These are phyloP conservation scores for Petrosia ficiformis DNA, from an alignment of 37 sponge, comb jelly and placozoan species.

Conservation along the genomic window DNA sequence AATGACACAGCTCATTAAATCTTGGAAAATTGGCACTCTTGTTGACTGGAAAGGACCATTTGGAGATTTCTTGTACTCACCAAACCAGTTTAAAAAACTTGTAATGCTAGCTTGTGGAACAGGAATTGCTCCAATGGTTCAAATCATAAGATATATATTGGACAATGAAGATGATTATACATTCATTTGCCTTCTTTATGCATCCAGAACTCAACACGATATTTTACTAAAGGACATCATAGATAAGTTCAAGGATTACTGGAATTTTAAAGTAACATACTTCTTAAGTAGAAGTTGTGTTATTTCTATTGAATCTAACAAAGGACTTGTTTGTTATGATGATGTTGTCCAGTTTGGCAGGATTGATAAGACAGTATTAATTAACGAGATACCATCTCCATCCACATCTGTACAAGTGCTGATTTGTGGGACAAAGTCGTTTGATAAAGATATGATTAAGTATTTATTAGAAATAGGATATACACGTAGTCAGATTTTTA, in stretches of 20 bases:
- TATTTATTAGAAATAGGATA: slow-evolving; percentile 15
- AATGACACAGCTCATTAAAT: slow-evolving; percentile 30
- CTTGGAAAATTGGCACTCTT: slow-evolving; percentile 36
- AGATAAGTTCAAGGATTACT: slow-evolving; percentile 41
- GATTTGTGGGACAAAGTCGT: slow-evolving; percentile 75
- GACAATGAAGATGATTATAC: slow-evolving; percentile 83
- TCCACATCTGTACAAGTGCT: slow-evolving; percentile 19
- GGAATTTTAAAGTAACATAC: slow-evolving; percentile 71
- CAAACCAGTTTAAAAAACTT: slow-evolving; percentile 47
- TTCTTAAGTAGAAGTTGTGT: slow-evolving; percentile 17
- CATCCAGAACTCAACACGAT: slow-evolving; percentile 59
- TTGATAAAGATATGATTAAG: slow-evolving; percentile 73
- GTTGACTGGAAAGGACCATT: slow-evolving; percentile 74
- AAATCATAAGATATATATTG: slow-evolving; percentile 49
- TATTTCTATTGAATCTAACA: neutral
- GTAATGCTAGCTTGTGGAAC: slow-evolving; percentile 82
- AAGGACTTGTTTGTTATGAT: slow-evolving; percentile 46
- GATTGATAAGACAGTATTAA: slow-evolving; percentile 26
- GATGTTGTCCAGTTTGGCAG: slow-evolving; percentile 47
- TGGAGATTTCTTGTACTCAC: slow-evolving; percentile 43
- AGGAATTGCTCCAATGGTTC: slow-evolving; percentile 79
- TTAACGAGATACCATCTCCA: slow-evolving; percentile 3
- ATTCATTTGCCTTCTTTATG: slow-evolving; percentile 53
- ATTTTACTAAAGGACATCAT: slow-evolving; percentile 62
- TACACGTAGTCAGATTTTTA: slow-evolving; percentile 19